Conservation (phyloP, 2,113 vertebrate genomes). For the Willisornis vidua region DNA sequence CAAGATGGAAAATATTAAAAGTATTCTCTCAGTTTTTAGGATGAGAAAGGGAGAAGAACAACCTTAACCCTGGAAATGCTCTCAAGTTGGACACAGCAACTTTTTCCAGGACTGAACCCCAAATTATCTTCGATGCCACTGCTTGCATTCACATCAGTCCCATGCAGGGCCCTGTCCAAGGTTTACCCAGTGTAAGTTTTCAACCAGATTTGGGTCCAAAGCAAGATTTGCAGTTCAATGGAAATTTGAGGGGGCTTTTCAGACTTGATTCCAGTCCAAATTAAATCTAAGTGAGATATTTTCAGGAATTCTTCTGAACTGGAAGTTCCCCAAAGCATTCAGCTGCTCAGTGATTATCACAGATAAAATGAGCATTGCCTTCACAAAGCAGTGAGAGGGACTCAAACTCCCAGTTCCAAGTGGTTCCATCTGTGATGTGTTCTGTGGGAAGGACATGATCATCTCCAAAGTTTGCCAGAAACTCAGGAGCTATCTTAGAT, state of each 20-base stretch:
- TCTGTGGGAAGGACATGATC: constrained; percentile 34
- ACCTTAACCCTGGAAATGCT: background rate
- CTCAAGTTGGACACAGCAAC: background rate
- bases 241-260: constrained; percentile 56
- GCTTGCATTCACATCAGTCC: background rate
- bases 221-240: constrained; percentile 11
- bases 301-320: constrained; percentile 68
- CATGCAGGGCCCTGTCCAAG: background rate
- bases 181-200: constrained; percentile 4
- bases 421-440: constrained; percentile 60
- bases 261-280: constrained; percentile 54
- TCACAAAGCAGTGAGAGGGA: constrained; percentile 58
- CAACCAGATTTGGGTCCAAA: constrained; percentile 17
- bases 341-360: constrained; percentile 67
- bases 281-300: constrained; percentile 66
- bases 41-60: background rate
- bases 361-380: constrained; percentile 67
- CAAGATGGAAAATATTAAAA: background rate
- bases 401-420: constrained; percentile 62
- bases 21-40: background rate
- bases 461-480: constrained; percentile 50
- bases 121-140: background rate
- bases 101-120: background rate
- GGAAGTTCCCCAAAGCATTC: constrained; percentile 67
- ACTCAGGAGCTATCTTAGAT: constrained; percentile 2